Evolutionary conservation across 2,113 vertebrate species (phyloP).

Genomic region (Menura novaehollandiae): DNA sequence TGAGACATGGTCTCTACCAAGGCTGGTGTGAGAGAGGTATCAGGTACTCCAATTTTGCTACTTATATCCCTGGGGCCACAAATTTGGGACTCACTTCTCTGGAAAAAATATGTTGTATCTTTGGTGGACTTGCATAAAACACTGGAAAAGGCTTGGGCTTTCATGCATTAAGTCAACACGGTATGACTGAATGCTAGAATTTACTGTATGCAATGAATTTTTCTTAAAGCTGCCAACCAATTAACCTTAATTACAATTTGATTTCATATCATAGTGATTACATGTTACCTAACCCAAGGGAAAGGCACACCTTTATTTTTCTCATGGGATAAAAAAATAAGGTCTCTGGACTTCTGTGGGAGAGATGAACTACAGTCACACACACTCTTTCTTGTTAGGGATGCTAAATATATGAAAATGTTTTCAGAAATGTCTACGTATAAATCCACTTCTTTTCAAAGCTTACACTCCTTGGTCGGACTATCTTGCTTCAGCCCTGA

Average conservation of each 20-base stretch:
- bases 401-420: background rate
- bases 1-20: background rate
- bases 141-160: background rate
- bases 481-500: background rate
- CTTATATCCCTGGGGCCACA: background rate
- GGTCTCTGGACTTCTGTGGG: background rate
- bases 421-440: background rate
- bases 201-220: background rate
- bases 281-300: background rate
- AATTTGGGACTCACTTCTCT: background rate
- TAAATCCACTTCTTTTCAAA: background rate
- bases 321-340: background rate
- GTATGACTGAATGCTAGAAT: background rate
- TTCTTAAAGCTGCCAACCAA: background rate
- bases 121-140: background rate
- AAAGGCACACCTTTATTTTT: background rate
- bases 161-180: background rate
- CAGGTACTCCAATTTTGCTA: background rate
- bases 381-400: background rate
- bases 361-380: background rate
- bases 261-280: background rate
- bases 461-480: background rate
- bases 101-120: background rate
- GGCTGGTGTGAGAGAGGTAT: background rate
- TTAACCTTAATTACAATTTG: conserved; percentile 11